Base-by-base conservation (phyloP, 2,797 vertebrate genomes). In the Macrochelys suwanniensis region DNA sequence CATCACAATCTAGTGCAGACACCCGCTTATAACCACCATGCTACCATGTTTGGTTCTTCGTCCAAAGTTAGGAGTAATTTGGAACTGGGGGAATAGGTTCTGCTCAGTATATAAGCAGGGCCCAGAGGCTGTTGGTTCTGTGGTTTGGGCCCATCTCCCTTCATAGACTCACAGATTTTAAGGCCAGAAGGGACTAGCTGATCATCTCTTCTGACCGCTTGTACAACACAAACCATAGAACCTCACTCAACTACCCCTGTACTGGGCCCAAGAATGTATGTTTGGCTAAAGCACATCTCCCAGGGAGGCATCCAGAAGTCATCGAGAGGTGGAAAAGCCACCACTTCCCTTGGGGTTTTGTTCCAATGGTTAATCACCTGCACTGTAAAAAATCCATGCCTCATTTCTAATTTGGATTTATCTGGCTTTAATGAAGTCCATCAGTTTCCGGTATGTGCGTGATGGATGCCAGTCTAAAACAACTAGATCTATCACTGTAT, bases 251-350 rank as follows among this genome's bases (percentile, higher is more conserved):
- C 68, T 16, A 61, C 59, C 59, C 16, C 68, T 11, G 37, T 11
- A 71, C 19, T 42, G 21, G 37, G 5, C 68, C 68, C 37, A 90
- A 92, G 82, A 92, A 77, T 42, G 50, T 7, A 0, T 0, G 1
- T 78, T 91, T 91, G 82, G 65, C 81, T 51, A 71, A 68, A 25
- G 51, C 1, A 0, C 33, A 19, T 50, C 50, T 80, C 79, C 91
- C 91, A 90, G 82, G 47, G 88, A 19, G 31, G 82, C 84, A 89
- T 93, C 95, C 95, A 65, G 82, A 4, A 7, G 65, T 80, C 57
- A 59, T 9, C 80, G 56, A 77, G 93, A n/a, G 78, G 23, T 12
- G 7, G 78, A 76, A 47, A 80, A 37, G 49, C 12, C 1, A 47
- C 79, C 74, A 54, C 0, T 5, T 61, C 61, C 79, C 87, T 88